A percentile compares a stretch with the other conserved stretches of the same genome.
Evolutionary conservation across 2,113 vertebrate genomes (phyloP).

Genomic region (Malurus alboscapulatus): DNA sequence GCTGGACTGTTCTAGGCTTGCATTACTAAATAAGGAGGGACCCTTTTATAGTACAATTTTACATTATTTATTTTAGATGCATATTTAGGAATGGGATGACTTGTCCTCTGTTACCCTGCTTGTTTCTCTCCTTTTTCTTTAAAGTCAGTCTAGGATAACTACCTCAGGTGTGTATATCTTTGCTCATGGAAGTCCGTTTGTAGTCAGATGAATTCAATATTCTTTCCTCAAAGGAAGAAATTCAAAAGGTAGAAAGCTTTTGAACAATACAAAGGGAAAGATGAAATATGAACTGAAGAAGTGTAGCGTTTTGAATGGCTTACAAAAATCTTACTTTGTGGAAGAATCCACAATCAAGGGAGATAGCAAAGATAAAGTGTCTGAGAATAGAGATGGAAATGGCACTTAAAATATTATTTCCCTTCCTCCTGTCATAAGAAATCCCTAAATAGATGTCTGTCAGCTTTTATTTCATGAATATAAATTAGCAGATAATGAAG

Average conservation of each 20-base stretch:
- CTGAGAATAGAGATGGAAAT: not conserved
- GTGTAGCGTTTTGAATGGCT: not conserved
- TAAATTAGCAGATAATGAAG: constrained; percentile 52
- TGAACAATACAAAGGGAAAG: not conserved
- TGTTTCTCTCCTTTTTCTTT: constrained; percentile 2
- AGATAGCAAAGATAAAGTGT: constrained; percentile 4
- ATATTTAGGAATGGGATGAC: not conserved
- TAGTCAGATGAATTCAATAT: not conserved
- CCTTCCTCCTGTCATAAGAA: not conserved
- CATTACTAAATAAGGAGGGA: not conserved
- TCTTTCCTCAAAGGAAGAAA: not conserved
- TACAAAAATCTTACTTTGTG: not conserved
- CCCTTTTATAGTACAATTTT: not conserved
- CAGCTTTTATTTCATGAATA: constrained; percentile 44
- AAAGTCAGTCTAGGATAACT: not conserved
- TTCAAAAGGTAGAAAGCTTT: constrained; percentile 24
- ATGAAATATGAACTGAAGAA: not conserved
- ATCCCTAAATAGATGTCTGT: constrained; percentile 31
- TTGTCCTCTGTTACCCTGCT: not conserved
- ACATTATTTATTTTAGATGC: not conserved
- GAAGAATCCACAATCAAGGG: not conserved
- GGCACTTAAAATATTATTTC: not conserved
- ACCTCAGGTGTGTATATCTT: not conserved
- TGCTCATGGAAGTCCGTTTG: not conserved
- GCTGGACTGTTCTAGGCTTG: not conserved